phyloP scores from a whole-genome alignment of 2,888 invertebrate species.

The Rhingia rostrata region DNA sequence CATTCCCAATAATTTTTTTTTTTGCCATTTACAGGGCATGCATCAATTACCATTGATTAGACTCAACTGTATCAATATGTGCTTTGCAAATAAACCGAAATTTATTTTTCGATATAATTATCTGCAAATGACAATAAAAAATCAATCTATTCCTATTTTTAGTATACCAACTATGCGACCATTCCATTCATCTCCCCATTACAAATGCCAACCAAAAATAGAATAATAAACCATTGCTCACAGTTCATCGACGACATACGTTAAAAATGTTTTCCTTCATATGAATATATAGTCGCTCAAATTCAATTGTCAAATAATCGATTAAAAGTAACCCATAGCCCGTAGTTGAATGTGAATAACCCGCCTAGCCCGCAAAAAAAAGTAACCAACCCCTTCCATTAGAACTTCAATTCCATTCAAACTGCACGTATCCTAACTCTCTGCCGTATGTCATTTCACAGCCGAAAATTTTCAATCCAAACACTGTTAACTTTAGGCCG shows the following conservation, averaged over 20 bases:
- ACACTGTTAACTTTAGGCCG: slow-evolving; percentile 35
- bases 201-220: too few relatives aligned
- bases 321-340: slow-evolving; percentile 67
- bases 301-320: slow-evolving; percentile 65
- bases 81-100: too few relatives aligned
- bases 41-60: too few relatives aligned
- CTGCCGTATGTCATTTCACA: slow-evolving; percentile 63
- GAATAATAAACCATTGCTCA: slow-evolving; percentile 14
- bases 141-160: too few relatives aligned
- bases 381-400: not conserved
- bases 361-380: slow-evolving; percentile 59
- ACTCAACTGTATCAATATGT: too few relatives aligned
- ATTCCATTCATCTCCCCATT: too few relatives aligned
- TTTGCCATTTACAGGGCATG: too few relatives aligned
- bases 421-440: slow-evolving; percentile 1
- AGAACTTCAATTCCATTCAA: not conserved
- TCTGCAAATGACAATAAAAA: too few relatives aligned
- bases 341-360: slow-evolving; percentile 58
- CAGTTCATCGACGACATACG: slow-evolving; percentile 44
- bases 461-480: slow-evolving; percentile 33
- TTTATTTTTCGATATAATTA: too few relatives aligned
- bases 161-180: too few relatives aligned
- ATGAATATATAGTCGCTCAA: slow-evolving; percentile 5
- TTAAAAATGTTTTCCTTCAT: slow-evolving; percentile 6
- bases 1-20: too few relatives aligned